Conservation (phyloP, 2,113 vertebrate species). For the Anarhynchus alexandrinus region DNA sequence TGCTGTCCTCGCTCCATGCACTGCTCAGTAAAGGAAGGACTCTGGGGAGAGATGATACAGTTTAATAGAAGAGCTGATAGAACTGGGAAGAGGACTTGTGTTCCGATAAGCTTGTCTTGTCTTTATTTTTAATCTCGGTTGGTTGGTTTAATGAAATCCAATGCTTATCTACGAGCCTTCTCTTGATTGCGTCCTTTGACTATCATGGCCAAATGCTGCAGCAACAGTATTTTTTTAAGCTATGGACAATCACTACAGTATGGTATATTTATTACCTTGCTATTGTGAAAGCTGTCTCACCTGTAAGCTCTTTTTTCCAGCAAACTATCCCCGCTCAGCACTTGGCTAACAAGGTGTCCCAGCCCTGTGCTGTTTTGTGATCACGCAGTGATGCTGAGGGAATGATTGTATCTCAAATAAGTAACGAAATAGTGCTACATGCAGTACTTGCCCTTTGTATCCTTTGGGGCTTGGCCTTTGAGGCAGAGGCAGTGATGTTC, state of each 20-base stretch:
- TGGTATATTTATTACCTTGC: not conserved
- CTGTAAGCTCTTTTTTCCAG: not conserved
- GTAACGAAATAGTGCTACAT: not conserved
- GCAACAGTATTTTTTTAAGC: not conserved
- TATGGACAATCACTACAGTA: not conserved
- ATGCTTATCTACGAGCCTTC: not conserved
- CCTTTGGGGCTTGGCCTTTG: not conserved
- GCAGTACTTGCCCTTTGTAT: not conserved
- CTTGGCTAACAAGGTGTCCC: not conserved
- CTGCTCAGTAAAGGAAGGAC: not conserved
- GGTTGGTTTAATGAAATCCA: not conserved
- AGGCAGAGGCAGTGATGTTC: not conserved
- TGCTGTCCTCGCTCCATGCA: accelerated
- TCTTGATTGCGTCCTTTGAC: not conserved
- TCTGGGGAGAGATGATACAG: not conserved
- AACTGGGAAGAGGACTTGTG: not conserved
- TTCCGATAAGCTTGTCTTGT: not conserved
- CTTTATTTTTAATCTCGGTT: not conserved
- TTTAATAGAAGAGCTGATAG: not conserved
- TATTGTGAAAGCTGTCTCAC: not conserved
- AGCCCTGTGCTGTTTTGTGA: not conserved
- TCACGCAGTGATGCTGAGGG: not conserved
- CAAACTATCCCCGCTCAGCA: not conserved
- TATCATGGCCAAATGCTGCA: not conserved
- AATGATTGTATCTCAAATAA: not conserved